These are phyloP conservation scores for Sceloporus tristichus DNA, from an alignment of 2,113 vertebrate genomes.

Conservation along the genomic window DNA sequence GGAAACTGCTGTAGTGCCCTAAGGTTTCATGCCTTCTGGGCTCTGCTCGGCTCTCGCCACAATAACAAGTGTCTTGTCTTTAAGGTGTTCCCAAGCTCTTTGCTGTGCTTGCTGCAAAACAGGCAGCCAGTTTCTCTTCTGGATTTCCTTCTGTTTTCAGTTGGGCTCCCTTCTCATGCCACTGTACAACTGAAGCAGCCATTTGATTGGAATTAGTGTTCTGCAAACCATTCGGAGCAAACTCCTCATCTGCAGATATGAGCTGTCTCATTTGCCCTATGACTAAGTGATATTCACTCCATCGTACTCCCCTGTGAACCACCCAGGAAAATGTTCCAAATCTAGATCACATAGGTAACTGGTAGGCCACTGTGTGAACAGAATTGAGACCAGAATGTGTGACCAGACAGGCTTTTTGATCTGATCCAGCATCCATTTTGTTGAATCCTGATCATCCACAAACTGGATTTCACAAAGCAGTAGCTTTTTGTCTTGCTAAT, in stretches of 20 bases:
- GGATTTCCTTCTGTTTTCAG: neutral
- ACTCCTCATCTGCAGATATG: neutral
- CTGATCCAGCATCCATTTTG: too few species aligned
- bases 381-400: too few species aligned
- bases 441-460: too few species aligned
- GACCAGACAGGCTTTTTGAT: too few species aligned
- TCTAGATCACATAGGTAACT: too few species aligned
- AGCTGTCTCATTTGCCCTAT: too few species aligned
- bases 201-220: neutral
- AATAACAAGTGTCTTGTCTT: constrained; percentile 35
- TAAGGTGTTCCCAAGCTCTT: neutral
- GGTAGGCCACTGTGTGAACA: too few species aligned
- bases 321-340: constrained; percentile 14
- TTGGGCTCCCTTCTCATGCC: neutral
- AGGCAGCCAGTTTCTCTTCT: neutral
- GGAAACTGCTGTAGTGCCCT: constrained; percentile 11
- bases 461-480: too few species aligned
- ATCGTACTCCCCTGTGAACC: constrained; percentile 3
- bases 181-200: neutral
- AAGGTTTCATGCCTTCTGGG: constrained; percentile 26
- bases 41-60: neutral
- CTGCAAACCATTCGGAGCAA: neutral
- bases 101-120: neutral
- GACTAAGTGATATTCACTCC: neutral
- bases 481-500: too few species aligned